Conservation (phyloP, 1,140 invertebrate genomes). For the Carposina sasakii region DNA sequence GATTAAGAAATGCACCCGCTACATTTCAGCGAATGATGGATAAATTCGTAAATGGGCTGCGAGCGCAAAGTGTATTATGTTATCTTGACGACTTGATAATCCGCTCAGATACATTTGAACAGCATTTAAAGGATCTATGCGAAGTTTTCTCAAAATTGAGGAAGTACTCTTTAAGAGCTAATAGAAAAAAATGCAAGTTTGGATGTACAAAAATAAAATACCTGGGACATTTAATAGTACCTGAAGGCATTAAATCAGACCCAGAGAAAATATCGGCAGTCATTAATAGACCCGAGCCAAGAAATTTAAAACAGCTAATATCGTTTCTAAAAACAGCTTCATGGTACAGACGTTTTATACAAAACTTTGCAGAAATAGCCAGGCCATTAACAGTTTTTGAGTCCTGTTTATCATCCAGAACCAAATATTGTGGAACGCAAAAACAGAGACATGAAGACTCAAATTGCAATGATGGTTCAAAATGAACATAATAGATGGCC, state of each 20-base stretch:
- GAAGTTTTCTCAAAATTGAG: background rate
- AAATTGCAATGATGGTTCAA: slow-evolving; percentile 34
- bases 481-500: slow-evolving; percentile 39
- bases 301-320: slow-evolving; percentile 26
- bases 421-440: slow-evolving; percentile 39
- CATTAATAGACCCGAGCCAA: slow-evolving; percentile 15
- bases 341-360: slow-evolving; percentile 47
- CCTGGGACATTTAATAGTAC: slow-evolving; percentile 19
- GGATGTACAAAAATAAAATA: background rate
- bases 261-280: slow-evolving; percentile 39
- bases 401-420: slow-evolving; percentile 38
- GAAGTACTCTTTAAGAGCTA: background rate
- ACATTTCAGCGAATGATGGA: slow-evolving; percentile 53
- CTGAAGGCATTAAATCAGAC: slow-evolving; percentile 33
- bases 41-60: slow-evolving; percentile 7
- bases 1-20: slow-evolving; percentile 35
- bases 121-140: background rate
- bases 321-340: slow-evolving; percentile 27
- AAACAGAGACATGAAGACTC: slow-evolving; percentile 42
- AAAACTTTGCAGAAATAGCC: slow-evolving; percentile 37
- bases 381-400: slow-evolving; percentile 42
- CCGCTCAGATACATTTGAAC: background rate
- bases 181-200: slow-evolving; percentile 2
- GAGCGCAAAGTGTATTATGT: background rate
- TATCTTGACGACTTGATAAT: background rate